Base-by-base conservation (phyloP, 2,797 vertebrate species). In the Leptatherina wallacei region DNA sequence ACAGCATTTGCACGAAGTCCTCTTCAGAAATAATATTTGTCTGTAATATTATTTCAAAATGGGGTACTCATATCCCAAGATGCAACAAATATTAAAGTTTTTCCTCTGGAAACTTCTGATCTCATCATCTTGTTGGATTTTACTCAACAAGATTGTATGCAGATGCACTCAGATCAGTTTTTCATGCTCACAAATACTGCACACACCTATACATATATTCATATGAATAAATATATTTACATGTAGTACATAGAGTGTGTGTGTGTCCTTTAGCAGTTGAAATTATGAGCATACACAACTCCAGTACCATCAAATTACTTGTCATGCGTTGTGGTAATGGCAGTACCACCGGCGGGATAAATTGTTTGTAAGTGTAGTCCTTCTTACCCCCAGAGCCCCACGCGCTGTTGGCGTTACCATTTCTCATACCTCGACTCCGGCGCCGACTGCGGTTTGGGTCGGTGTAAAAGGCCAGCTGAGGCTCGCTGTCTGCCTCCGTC, bases 381-480 rank as follows among this genome's bases (percentile, higher is more conserved):
- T 94, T 86, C 95, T 94, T 95, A 95, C 95, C 95, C 94, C 95
- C 95, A 70, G 94, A 94, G 93, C 94, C 95, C 94, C 94, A 95
- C 83, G 93, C 94, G 87, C 93, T 92, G 94, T 92, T 95, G 93
- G 92, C 94, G 78, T 95, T 95, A 93, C 95, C 95, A 22, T 91
- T 92, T 90, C 92, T 89, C 95, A 92, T 95, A 98, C 97, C 98
- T 96, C 98, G 94, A 93, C 96, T 98, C 77, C 98, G 97, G 65
- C 97, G 94, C 51, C 97, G 94, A 89, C 98, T 99, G 90, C 98
- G 94, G 0, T 98, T 98, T 38, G 98, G 98, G 86, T 99, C 98
- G 0, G 98, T 99, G 94, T 99, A 99, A 94, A 99, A 99, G 83
- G 97, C 97, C 91, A 99, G 95, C 93, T 99, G 98, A 80, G 98